Conservation (phyloP, 2,113 vertebrate species). For the Hypocryptadius cinnamomeus region DNA sequence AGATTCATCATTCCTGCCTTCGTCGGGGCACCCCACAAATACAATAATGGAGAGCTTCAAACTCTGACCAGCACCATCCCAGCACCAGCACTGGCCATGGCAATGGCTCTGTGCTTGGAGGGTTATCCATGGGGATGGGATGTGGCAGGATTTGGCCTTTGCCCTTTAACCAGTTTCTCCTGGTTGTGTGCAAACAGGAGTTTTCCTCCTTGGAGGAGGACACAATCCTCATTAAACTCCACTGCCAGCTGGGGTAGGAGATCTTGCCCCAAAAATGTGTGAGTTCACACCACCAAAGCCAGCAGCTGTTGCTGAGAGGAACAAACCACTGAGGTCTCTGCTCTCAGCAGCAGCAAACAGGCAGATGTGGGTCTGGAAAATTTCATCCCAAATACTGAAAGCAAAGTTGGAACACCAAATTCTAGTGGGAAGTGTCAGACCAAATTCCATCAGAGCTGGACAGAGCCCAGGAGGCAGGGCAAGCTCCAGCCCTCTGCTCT, state of each 20-base stretch:
- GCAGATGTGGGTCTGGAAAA: background rate
- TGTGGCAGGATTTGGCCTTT: background rate
- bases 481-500: background rate
- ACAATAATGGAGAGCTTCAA: background rate
- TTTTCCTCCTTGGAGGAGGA: background rate
- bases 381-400: background rate
- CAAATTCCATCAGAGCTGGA: accelerated
- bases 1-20: too few relatives aligned
- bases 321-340: background rate
- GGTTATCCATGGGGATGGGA: background rate
- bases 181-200: background rate
- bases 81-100: accelerated
- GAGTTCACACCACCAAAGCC: background rate
- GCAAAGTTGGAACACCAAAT: accelerated
- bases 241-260: background rate
- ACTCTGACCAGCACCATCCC: background rate
- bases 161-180: background rate
- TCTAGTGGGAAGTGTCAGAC: background rate
- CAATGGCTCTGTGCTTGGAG: background rate
- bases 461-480: background rate
- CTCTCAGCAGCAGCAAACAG: background rate
- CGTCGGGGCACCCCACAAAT: too few relatives aligned
- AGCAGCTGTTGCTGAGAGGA: background rate
- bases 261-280: background rate
- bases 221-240: background rate